A percentile compares a stretch with the other conserved stretches of the same genome.
Evolutionary conservation across 2,113 vertebrate genomes (phyloP).

Genomic region (Onychostruthus taczanowskii): DNA sequence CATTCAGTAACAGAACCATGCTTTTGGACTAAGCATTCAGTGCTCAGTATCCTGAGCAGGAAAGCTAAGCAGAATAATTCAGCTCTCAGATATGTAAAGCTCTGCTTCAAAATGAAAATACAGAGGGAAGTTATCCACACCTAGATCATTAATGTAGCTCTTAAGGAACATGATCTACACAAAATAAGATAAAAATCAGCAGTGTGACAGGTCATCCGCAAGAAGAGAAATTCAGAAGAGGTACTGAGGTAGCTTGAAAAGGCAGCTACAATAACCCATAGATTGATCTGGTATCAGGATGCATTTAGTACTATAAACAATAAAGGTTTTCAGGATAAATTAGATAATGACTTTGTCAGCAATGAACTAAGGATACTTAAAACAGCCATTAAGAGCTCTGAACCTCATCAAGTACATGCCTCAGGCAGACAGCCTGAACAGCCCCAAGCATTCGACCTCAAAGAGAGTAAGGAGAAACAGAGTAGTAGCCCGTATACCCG

Average conservation of each 20-base stretch:
- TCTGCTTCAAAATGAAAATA: neutral
- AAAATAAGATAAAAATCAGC: neutral
- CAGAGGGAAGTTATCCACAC: neutral
- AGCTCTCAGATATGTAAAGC: neutral
- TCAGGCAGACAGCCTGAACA: neutral
- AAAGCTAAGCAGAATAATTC: neutral
- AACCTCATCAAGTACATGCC: neutral
- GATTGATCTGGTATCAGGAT: neutral
- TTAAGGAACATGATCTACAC: neutral
- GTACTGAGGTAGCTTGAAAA: neutral
- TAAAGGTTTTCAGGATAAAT: neutral
- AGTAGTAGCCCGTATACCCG: neutral
- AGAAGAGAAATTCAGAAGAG: neutral
- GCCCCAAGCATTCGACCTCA: neutral
- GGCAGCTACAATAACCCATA: neutral
- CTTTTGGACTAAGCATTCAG: neutral
- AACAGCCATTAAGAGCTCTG: neutral
- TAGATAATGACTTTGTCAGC: neutral
- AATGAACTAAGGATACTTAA: neutral
- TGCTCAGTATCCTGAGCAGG: neutral
- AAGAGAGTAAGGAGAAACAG: neutral
- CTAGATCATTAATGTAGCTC: neutral
- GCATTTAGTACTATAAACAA: neutral
- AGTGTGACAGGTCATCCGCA: neutral
- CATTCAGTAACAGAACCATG: neutral